Base-by-base conservation (phyloP, 30 jellyfish, hydroid and myxozoan species). In the Chironex yamaguchii region DNA sequence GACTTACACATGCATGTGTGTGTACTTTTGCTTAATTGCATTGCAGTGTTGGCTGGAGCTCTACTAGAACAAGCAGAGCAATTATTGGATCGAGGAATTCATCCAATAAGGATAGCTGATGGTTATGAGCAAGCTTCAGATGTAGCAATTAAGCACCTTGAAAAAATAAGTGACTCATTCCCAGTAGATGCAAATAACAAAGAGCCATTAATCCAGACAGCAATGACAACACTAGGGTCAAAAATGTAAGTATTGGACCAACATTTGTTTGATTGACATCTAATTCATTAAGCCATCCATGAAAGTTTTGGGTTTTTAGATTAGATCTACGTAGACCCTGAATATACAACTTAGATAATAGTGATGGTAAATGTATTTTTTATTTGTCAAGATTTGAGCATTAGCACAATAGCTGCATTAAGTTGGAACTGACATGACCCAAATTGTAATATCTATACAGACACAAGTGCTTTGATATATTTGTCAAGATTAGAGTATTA, bases 151-250 rank as follows among this genome's bases (percentile, higher is more conserved):
- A 74, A 87, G 20, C 91, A 96, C 12, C 64, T 96, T 24, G 99
- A 96, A 12, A 81, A 82, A 77, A 90, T 96, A 20, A 79, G 97
- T 70, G 99, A 96, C 34, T 85, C 97, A 0, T 91, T 96, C 36
- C 95, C 90, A 25, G 79, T 90, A 6, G 90, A 85, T 52, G 87
- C 62, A 25, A 85, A 91, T 28, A 72, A 91, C 79, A 96, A 82
- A 67, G 98, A 91, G 67, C 89, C 85, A 31, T 87, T 96, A 13
- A 74, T 96, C 52, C 92, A 91, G 76, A 91, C 98, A 34, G 99
- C 99, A 52, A 96, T 96, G 99, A 96, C 99, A 22, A 91, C 99
- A 0, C 93, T 96, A 29, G 97, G 99, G 48, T 96, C 99, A 17
- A 96, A 96, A 96, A 91, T 96, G 99, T 95, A 81, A 49, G 97